Conservation (phyloP, 2,888 invertebrate genomes). For the Trachelus stipa region DNA sequence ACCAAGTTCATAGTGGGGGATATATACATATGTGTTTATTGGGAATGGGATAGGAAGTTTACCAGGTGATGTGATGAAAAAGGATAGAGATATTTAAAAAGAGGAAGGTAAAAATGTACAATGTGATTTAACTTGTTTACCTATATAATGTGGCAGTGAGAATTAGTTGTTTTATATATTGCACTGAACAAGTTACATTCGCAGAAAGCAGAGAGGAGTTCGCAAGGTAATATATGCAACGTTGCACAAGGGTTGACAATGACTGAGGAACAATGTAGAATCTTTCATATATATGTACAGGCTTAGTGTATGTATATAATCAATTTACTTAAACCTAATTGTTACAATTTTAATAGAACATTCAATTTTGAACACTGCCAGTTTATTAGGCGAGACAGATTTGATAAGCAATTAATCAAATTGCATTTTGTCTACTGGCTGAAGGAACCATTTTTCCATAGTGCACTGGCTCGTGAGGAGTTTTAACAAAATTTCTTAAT, state of each 20-base stretch:
- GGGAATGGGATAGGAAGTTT: neutral
- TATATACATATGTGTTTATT: too few species aligned
- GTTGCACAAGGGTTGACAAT: neutral
- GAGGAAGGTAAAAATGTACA: neutral
- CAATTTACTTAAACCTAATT: neutral
- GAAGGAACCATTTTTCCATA: neutral
- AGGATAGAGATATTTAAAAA: neutral
- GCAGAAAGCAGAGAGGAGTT: too few species aligned
- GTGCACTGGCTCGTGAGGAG: neutral
- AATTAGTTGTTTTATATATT: neutral
- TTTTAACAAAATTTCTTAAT: neutral
- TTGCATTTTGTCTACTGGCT: neutral
- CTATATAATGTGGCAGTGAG: neutral
- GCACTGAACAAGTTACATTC: neutral
- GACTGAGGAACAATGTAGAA: neutral
- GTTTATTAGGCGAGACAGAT: neutral
- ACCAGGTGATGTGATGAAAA: neutral
- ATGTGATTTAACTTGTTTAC: neutral
- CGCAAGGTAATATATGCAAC: neutral
- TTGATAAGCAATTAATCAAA: neutral
- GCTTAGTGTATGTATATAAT: neutral
- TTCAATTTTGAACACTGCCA: neutral
- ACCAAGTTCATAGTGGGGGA: neutral
- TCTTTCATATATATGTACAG: neutral
- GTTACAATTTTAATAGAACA: neutral